Conservation (phyloP, 2,888 invertebrate species). For the Theodoxus fluviatilis region DNA sequence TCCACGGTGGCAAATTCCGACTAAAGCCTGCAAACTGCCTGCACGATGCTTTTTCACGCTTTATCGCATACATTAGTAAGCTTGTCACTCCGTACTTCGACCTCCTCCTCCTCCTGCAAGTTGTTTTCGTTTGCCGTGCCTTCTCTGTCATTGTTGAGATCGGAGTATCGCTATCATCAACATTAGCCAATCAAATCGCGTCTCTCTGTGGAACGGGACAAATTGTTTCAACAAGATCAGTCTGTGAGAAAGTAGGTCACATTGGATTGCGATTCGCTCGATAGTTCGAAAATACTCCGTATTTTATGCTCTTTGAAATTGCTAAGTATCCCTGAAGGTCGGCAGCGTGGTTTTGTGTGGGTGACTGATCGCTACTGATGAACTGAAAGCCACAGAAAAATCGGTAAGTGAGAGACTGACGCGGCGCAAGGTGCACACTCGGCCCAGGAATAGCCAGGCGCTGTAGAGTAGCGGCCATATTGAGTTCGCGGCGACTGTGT, state of each 20-base stretch:
- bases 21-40: too few relatives aligned
- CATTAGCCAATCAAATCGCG: constrained; percentile 51
- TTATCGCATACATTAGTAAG: background rate
- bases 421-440: background rate
- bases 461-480: constrained; percentile 52
- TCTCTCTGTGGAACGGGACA: constrained; percentile 44
- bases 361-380: too few relatives aligned
- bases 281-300: background rate
- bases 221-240: constrained; percentile 47
- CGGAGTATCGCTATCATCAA: constrained; percentile 28
- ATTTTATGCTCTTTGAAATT: constrained; percentile 1
- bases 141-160: background rate
- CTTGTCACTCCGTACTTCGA: too few relatives aligned
- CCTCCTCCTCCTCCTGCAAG: too few relatives aligned
- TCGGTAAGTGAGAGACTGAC: too few relatives aligned
- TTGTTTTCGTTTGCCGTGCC: too few relatives aligned
- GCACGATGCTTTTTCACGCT: constrained; percentile 11
- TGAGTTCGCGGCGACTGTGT: constrained; percentile 33
- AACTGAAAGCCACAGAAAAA: too few relatives aligned
- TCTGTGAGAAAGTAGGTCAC: constrained; percentile 35
- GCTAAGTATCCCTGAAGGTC: constrained; percentile 11
- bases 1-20: too few relatives aligned
- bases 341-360: too few relatives aligned
- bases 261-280: constrained; percentile 4
- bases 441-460: too few relatives aligned